phyloP scores from a whole-genome alignment of 2,888 invertebrate species.

The Eupithecia abbreviata region DNA sequence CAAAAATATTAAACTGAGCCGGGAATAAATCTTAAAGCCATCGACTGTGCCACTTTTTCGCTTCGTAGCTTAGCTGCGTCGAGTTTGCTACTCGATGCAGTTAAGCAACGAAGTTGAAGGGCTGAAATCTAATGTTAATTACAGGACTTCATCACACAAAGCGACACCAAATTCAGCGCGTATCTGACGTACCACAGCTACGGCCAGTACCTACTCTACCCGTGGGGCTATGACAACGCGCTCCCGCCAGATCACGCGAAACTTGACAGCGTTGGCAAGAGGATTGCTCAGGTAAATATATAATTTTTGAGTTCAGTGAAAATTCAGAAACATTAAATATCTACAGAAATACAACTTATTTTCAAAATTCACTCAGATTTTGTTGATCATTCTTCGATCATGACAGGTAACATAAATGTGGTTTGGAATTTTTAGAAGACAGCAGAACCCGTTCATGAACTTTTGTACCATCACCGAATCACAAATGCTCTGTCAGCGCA shows the following conservation, averaged over 20 bases:
- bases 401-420: neutral
- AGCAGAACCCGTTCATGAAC: neutral
- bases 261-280: slow-evolving; percentile 87
- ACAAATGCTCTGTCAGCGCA: neutral
- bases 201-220: slow-evolving; percentile 92
- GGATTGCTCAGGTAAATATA: slow-evolving; percentile 85
- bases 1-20: neutral
- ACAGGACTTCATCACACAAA: slow-evolving; percentile 79
- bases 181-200: slow-evolving; percentile 93
- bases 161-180: slow-evolving; percentile 85
- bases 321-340: neutral
- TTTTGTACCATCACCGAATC: neutral
- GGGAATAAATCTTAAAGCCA: neutral
- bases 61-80: neutral
- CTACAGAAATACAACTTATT: too few species aligned
- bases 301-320: neutral
- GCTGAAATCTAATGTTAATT: neutral
- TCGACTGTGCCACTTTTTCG: neutral
- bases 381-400: neutral
- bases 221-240: slow-evolving; percentile 92
- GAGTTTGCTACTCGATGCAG: neutral
- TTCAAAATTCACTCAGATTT: too few species aligned
- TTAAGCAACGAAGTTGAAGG: neutral
- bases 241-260: slow-evolving; percentile 88
- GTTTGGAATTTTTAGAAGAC: neutral